These are phyloP conservation scores for Chelidonichthys spinosus DNA, from an alignment of 2,797 vertebrate genomes.

Conservation along the genomic window DNA sequence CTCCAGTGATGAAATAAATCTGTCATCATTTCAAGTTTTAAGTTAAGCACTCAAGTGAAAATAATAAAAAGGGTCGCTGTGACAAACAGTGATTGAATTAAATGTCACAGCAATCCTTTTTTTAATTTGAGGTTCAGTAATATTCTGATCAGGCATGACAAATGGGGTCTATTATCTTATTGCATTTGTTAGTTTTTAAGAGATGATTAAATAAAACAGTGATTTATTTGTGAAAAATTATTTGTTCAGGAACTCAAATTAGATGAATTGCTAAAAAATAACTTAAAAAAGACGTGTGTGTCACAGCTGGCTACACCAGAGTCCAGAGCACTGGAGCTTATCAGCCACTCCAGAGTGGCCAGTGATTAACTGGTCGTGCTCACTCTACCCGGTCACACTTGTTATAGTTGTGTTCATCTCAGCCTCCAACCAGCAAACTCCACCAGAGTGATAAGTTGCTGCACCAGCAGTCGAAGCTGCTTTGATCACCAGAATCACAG, in stretches of 20 bases:
- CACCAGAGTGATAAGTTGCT: conserved; percentile 70
- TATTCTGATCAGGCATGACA: neutral
- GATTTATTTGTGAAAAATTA: neutral
- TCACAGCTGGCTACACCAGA: conserved; percentile 3
- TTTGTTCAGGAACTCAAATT: too few species aligned
- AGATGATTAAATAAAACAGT: neutral
- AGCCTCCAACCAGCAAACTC: conserved; percentile 63
- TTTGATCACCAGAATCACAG: conserved; percentile 65
- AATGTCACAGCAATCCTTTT: neutral
- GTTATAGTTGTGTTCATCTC: conserved; percentile 55
- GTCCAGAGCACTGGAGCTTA: conserved; percentile 37
- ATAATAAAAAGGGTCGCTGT: neutral
- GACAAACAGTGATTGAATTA: too few species aligned
- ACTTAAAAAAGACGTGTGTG: neutral
- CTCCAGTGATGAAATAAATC: too few species aligned
- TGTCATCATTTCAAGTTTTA: neutral
- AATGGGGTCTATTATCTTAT: neutral
- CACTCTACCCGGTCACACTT: conserved; percentile 55
- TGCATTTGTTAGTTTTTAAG: neutral
- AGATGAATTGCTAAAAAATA: too few species aligned
- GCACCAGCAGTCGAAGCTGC: conserved; percentile 69
- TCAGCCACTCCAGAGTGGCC: conserved; percentile 39
- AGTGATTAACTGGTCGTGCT: conserved; percentile 45
- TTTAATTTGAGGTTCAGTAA: neutral
- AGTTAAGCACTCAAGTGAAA: neutral